phyloP scores from a whole-genome alignment of 2,113 vertebrate genomes.

The Neofelis nebulosa region DNA sequence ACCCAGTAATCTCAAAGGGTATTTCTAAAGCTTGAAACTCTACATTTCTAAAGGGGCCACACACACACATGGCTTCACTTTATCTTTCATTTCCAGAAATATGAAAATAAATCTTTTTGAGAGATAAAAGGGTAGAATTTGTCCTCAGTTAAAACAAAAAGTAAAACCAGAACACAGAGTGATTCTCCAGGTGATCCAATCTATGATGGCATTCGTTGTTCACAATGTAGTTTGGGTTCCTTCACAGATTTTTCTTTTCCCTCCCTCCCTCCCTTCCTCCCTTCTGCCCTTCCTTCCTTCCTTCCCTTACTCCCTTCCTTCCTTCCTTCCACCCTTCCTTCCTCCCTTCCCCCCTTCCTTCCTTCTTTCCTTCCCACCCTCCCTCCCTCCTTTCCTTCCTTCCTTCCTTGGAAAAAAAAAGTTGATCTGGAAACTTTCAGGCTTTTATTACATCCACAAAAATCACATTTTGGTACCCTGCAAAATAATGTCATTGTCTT shows the following conservation, averaged over 20 bases:
- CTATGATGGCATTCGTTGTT: neutral
- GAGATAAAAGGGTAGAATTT: neutral
- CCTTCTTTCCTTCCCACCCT: neutral
- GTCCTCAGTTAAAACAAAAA: neutral
- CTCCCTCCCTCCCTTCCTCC: neutral
- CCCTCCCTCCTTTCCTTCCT: no score
- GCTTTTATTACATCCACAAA: neutral
- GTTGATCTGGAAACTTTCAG: slow-evolving; percentile 4
- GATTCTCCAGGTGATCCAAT: neutral
- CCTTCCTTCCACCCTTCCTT: no score
- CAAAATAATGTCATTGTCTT: neutral
- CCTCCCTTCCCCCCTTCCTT: neutral
- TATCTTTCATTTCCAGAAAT: neutral
- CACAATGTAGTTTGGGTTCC: neutral
- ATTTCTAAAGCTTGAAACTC: neutral
- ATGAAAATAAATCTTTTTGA: neutral
- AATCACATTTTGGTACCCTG: neutral
- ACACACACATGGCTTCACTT: neutral
- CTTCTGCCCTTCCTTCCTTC: neutral
- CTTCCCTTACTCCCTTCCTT: neutral
- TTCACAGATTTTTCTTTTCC: neutral
- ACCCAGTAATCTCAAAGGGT: neutral
- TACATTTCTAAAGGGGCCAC: neutral
- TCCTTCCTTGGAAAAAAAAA: neutral
- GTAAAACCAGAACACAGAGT: neutral